Evolutionary conservation across 2,888 invertebrate species (phyloP).

Genomic region (Apamea anceps): DNA sequence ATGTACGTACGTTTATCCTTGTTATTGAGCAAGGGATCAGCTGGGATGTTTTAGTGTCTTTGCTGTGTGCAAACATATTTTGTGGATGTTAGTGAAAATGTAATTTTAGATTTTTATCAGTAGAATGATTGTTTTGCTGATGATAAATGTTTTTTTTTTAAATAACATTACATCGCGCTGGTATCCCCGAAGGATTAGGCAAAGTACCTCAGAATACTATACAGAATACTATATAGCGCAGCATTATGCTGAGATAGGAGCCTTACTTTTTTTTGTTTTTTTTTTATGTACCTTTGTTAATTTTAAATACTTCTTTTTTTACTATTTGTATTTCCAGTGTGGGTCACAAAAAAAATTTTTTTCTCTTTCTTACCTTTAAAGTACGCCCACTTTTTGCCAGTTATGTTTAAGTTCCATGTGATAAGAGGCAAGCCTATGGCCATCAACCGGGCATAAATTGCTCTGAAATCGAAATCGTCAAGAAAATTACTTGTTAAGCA

Average conservation of each 20-base stretch:
- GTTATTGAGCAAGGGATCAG: conserved; percentile 23
- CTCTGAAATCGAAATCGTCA: not conserved
- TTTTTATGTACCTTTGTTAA: too few relatives aligned
- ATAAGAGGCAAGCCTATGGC: not conserved
- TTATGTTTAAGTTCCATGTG: not conserved
- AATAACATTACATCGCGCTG: not conserved
- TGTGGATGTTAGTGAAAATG: not conserved
- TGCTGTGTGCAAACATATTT: not conserved
- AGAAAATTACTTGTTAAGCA: not conserved
- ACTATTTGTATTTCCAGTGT: too few relatives aligned
- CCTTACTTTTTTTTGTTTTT: too few relatives aligned
- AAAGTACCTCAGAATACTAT: too few relatives aligned
- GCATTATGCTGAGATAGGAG: too few relatives aligned
- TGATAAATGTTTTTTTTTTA: not conserved
- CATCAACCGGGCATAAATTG: not conserved
- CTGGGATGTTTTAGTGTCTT: conserved; percentile 20
- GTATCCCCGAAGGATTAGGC: not conserved
- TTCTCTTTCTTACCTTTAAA: too few relatives aligned
- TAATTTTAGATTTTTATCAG: not conserved
- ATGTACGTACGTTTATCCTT: conserved; percentile 30
- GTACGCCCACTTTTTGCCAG: not conserved
- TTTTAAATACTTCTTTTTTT: too few relatives aligned
- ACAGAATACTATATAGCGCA: too few relatives aligned
- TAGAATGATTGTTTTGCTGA: not conserved
- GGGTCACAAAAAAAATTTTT: too few relatives aligned